Percentiles rank a stretch among this genome's conserved stretches.
These are phyloP conservation scores for Psylliodes chrysocephalus DNA, from an alignment of 2,888 invertebrate species.

Conservation along the genomic window DNA sequence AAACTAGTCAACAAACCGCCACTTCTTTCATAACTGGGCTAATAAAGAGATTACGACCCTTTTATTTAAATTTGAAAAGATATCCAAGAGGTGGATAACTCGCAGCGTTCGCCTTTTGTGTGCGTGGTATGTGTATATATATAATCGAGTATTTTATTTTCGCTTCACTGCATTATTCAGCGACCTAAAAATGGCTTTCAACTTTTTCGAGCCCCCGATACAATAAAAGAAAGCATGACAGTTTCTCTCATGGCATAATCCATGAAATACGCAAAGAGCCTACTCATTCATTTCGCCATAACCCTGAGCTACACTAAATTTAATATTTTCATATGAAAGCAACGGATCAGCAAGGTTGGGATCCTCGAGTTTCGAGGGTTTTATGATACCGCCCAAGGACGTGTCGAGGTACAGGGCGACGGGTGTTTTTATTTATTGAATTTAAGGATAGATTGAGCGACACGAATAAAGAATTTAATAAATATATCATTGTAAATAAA, in stretches of 20 bases:
- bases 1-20: too few species aligned
- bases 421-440: too few species aligned
- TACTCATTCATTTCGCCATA: slow-evolving; percentile 33
- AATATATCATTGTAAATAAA: too few species aligned
- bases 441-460: too few species aligned
- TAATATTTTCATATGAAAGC: slow-evolving; percentile 39
- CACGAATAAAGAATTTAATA: too few species aligned
- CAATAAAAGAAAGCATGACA: slow-evolving; percentile 24
- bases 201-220: slow-evolving; percentile 4
- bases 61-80: too few species aligned
- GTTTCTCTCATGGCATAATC: slow-evolving; percentile 25
- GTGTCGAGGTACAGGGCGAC: background rate
- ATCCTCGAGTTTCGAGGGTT: slow-evolving; percentile 32
- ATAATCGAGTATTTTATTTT: background rate
- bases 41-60: too few species aligned
- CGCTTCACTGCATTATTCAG: background rate
- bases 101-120: too few species aligned
- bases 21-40: too few species aligned
- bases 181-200: slow-evolving; percentile 1
- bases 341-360: slow-evolving; percentile 34
- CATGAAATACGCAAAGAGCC: slow-evolving; percentile 33
- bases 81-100: too few species aligned
- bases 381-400: slow-evolving; percentile 25
- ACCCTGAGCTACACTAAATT: slow-evolving; percentile 28
- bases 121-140: too few species aligned